Evolutionary conservation across 2,888 invertebrate genomes (phyloP).

Genomic region (Tenthredo amoena): DNA sequence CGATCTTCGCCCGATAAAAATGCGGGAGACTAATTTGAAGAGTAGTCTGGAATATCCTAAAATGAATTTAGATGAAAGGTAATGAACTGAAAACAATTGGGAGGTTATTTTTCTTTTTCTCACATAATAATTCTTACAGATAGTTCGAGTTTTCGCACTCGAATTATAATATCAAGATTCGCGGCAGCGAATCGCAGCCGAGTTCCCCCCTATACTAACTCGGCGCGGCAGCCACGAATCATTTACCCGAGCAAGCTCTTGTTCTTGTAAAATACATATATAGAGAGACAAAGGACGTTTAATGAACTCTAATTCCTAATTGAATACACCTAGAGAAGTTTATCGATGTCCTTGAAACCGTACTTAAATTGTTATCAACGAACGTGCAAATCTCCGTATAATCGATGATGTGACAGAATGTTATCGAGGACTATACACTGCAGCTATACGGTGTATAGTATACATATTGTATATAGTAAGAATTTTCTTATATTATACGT

Average conservation of each 20-base stretch:
- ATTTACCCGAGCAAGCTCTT: no score
- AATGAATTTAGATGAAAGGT: no score
- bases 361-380: background rate
- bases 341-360: background rate
- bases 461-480: background rate
- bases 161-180: no score
- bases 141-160: background rate
- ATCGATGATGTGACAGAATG: background rate
- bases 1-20: background rate
- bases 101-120: background rate
- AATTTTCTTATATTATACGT: background rate
- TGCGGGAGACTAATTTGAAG: background rate
- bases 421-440: background rate
- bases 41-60: background rate
- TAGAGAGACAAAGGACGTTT: no score
- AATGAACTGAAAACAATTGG: background rate
- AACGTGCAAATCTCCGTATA: background rate
- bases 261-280: background rate
- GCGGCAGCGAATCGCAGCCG: no score
- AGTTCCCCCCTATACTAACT: no score
- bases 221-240: no score
- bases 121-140: background rate
- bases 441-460: background rate
- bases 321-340: background rate
- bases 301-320: background rate